A percentile compares a stretch with the other conserved stretches of the same genome.
Evolutionary conservation across 2,113 vertebrate genomes (phyloP).

Genomic region (Tyrannus savana): DNA sequence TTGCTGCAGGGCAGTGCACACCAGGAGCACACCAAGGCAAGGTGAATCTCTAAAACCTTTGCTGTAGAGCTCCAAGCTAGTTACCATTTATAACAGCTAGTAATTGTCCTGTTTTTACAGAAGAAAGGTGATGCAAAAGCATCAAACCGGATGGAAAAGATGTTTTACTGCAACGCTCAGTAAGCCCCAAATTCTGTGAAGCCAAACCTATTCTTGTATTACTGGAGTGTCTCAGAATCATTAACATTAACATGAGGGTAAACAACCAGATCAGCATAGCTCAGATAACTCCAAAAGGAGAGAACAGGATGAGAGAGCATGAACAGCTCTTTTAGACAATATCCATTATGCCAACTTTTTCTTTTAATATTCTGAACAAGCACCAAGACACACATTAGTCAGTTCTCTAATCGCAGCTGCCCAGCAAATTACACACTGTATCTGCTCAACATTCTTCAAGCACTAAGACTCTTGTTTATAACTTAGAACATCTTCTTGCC

Average conservation of each 20-base stretch:
- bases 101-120: not conserved
- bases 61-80: not conserved
- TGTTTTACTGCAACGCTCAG: not conserved
- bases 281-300: not conserved
- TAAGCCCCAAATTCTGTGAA: not conserved
- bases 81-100: not conserved
- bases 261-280: not conserved
- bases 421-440: conserved; percentile 8
- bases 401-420: not conserved
- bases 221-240: not conserved
- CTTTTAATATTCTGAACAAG: conserved; percentile 33
- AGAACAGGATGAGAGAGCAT: not conserved
- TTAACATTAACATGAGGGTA: not conserved
- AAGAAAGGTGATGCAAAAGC: not conserved
- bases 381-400: not conserved
- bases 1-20: not conserved
- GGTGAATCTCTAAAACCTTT: not conserved
- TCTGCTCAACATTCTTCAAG: conserved; percentile 10
- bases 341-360: not conserved
- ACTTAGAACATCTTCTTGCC: conserved; percentile 37
- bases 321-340: not conserved
- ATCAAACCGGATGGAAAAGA: not conserved
- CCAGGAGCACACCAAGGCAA: not conserved
- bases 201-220: not conserved
- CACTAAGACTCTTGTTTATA: conserved; percentile 1